These are phyloP conservation scores for Manis pentadactyla DNA, from an alignment of 2,797 vertebrate genomes.

Conservation along the genomic window DNA sequence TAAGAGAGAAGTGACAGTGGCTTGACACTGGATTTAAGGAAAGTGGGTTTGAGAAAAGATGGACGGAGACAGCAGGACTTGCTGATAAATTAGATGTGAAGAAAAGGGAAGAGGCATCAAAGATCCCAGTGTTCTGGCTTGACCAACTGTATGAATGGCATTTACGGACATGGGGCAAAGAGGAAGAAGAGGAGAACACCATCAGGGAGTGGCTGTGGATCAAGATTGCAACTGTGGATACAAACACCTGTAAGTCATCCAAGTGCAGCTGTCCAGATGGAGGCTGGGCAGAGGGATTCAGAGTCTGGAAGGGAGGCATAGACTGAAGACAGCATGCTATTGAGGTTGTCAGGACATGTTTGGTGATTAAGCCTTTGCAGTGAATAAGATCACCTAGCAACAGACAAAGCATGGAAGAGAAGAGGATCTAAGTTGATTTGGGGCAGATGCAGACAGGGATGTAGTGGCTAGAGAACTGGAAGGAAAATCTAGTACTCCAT, in stretches of 20 bases:
- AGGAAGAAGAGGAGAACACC: not conserved
- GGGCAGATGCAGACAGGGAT: too few relatives aligned
- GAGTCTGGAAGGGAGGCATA: not conserved
- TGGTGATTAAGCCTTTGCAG: not conserved
- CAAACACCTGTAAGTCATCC: not conserved
- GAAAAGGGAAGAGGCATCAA: not conserved
- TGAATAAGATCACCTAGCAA: too few relatives aligned
- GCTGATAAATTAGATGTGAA: not conserved
- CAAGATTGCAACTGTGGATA: not conserved
- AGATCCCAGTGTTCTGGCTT: not conserved
- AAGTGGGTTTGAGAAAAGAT: not conserved
- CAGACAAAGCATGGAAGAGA: not conserved
- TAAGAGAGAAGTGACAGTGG: not conserved
- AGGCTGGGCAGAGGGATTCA: not conserved
- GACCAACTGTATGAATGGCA: not conserved
- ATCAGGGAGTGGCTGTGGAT: too few relatives aligned
- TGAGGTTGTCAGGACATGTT: not conserved
- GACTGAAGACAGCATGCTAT: accelerated
- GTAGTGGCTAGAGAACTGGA: not conserved
- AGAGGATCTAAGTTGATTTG: not conserved
- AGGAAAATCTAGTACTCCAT: not conserved
- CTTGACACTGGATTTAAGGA: too few relatives aligned
- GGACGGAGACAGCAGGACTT: too few relatives aligned
- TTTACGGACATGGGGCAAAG: not conserved
- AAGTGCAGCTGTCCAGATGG: accelerated